A percentile compares a stretch with the other conserved stretches of the same genome.
phyloP scores from a whole-genome alignment of 2,888 invertebrate genomes.

The Drosophila buzzatii region DNA sequence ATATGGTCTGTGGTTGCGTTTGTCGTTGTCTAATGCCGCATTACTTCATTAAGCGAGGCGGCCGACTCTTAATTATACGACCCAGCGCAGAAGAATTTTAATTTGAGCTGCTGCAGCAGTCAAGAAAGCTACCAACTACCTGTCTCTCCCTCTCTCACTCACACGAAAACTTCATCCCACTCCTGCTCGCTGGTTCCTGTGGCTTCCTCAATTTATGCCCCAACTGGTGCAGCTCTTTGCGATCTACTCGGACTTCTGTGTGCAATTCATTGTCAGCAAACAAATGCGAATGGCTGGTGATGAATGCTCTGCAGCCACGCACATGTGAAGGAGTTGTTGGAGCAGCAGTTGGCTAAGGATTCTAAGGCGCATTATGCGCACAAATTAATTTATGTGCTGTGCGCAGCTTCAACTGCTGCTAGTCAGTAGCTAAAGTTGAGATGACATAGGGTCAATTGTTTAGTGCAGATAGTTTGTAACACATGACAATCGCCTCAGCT shows the following conservation, averaged over 20 bases:
- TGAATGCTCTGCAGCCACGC: constrained; percentile 83
- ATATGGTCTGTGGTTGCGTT: constrained; percentile 45
- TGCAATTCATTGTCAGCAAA: constrained; percentile 82
- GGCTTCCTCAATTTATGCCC: constrained; percentile 5
- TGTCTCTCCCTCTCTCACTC: background rate
- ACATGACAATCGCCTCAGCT: background rate
- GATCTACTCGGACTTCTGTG: constrained; percentile 40
- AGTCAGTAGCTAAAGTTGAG: background rate
- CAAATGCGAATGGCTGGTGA: constrained; percentile 79
- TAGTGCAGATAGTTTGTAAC: background rate
- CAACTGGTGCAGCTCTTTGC: background rate
- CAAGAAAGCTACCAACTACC: constrained; percentile 4
- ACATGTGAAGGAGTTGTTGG: constrained; percentile 47
- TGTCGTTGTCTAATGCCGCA: constrained; percentile 66
- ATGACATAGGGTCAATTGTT: background rate
- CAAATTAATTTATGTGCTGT: constrained; percentile 80
- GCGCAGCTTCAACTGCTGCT: constrained; percentile 12
- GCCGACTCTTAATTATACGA: constrained; percentile 74
- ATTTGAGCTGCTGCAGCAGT: constrained; percentile 59
- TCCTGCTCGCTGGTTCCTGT: background rate
- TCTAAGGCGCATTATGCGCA: constrained; percentile 77
- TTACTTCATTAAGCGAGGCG: constrained; percentile 69
- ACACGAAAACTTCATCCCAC: no score
- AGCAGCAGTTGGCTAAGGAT: constrained; percentile 22
- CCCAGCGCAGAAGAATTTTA: constrained; percentile 71